Conservation (phyloP, 2,797 vertebrate species). For the Chiloscyllium punctatum region DNA sequence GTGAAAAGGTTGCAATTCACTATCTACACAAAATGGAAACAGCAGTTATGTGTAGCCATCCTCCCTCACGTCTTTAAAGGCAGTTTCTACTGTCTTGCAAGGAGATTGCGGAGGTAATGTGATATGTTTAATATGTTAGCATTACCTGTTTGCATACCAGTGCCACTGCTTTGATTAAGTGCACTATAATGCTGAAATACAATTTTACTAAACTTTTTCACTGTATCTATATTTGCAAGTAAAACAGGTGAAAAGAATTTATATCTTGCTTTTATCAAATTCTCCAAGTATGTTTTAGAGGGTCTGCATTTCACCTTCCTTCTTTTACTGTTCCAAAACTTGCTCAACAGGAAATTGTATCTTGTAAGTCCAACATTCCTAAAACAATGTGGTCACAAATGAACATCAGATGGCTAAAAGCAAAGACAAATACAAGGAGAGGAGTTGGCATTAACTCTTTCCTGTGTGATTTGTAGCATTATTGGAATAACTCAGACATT, state of each 20-base stretch:
- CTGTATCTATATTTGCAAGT: no score
- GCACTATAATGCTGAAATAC: neutral
- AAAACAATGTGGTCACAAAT: neutral
- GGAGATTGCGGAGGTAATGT: neutral
- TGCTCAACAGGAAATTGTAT: constrained; percentile 3
- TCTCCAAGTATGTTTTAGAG: neutral
- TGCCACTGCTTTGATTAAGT: neutral
- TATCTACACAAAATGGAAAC: neutral
- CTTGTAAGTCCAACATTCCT: constrained; percentile 2
- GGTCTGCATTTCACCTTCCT: neutral
- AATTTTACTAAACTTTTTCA: neutral
- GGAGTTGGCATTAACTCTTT: neutral
- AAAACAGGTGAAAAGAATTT: neutral
- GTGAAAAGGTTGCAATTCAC: neutral
- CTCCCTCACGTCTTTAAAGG: neutral
- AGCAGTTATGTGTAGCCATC: neutral
- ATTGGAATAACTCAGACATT: neutral
- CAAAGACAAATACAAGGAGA: neutral
- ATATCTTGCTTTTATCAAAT: neutral
- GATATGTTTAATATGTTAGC: neutral
- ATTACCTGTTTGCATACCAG: neutral
- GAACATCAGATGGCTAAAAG: neutral
- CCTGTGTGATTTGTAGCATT: neutral
- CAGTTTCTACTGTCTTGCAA: neutral
- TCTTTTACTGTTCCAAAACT: neutral